phyloP scores from a whole-genome alignment of 2,113 vertebrate species.

The Neolamprologus kungweensis region DNA sequence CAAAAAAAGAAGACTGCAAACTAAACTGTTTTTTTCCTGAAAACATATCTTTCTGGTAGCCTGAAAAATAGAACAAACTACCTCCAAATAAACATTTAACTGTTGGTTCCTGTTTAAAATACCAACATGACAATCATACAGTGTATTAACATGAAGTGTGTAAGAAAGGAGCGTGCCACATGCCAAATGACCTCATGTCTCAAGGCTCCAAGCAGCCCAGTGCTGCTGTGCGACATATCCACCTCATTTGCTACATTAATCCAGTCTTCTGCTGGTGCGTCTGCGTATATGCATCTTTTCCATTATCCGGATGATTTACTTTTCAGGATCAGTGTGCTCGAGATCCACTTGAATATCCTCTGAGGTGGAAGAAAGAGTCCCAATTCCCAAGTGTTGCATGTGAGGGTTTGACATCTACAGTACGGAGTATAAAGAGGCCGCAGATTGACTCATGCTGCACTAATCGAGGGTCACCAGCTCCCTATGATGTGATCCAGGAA shows the following conservation, averaged over 20 bases:
- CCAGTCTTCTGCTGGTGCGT: not conserved
- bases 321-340: not conserved
- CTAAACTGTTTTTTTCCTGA: not conserved
- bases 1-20: not conserved
- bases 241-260: constrained; percentile 45
- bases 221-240: constrained; percentile 8
- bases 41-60: not conserved
- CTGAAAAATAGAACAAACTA: not conserved
- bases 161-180: not conserved
- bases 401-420: not conserved
- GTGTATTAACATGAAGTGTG: not conserved
- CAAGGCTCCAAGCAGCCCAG: not conserved
- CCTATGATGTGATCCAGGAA: constrained; percentile 2
- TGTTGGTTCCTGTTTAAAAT: not conserved
- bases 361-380: not conserved
- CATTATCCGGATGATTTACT: constrained; percentile 38
- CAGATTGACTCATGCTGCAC: not conserved
- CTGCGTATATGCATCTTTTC: not conserved
- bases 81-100: not conserved
- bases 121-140: not conserved
- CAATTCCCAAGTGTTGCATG: not conserved
- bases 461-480: not conserved
- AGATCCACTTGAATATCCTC: not conserved
- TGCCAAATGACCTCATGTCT: not conserved
- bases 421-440: not conserved